phyloP scores from a whole-genome alignment of 2,888 invertebrate genomes.

The Oxytorus armatus region DNA sequence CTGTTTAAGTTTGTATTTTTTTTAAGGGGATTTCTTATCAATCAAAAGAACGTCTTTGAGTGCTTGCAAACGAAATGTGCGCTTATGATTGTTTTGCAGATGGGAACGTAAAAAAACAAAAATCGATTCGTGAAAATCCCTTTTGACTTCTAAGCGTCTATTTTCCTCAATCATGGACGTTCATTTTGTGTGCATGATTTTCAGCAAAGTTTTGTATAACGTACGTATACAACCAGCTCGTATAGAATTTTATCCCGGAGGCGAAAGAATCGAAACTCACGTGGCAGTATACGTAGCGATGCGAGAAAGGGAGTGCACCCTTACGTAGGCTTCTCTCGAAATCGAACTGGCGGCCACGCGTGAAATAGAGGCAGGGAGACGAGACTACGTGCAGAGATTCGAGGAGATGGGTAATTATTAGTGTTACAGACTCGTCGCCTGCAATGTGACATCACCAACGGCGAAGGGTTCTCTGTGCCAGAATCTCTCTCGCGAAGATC shows the following conservation, averaged over 20 bases:
- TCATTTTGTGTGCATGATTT: too few relatives aligned
- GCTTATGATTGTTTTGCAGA: too few relatives aligned
- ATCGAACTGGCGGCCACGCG: constrained; percentile 79
- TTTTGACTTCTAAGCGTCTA: too few relatives aligned
- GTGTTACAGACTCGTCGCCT: constrained; percentile 75
- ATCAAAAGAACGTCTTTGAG: too few relatives aligned
- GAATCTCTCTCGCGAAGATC: constrained; percentile 22
- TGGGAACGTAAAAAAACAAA: too few relatives aligned
- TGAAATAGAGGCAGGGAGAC: constrained; percentile 77
- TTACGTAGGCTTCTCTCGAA: constrained; percentile 60
- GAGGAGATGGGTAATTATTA: constrained; percentile 82
- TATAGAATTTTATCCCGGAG: background rate
- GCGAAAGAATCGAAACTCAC: constrained; percentile 27
- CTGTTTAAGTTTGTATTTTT: too few relatives aligned
- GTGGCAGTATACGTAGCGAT: constrained; percentile 6
- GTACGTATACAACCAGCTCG: too few relatives aligned
- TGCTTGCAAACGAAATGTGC: too few relatives aligned
- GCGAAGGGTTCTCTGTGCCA: constrained; percentile 24
- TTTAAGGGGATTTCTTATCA: too few relatives aligned
- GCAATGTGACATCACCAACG: constrained; percentile 29
- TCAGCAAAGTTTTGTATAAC: too few relatives aligned
- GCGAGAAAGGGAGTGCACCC: constrained; percentile 35
- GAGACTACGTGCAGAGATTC: constrained; percentile 61
- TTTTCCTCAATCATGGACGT: too few relatives aligned
- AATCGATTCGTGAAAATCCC: too few relatives aligned